Conservation (phyloP, 2,113 vertebrate species). For the Helogale parvula region DNA sequence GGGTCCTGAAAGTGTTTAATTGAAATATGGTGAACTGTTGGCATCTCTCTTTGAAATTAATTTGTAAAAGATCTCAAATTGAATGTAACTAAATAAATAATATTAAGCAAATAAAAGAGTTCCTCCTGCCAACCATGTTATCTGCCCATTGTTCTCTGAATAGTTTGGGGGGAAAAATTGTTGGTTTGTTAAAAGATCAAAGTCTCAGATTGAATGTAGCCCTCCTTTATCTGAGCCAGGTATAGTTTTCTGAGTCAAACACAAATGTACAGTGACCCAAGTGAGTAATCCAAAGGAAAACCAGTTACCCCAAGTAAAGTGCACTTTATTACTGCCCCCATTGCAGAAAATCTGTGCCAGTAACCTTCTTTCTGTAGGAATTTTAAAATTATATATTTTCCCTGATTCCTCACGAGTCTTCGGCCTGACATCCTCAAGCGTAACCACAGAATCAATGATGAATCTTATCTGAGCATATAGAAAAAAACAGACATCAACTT, state of each 20-base stretch:
- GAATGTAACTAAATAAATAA: constrained; percentile 27
- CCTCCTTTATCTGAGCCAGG: not conserved
- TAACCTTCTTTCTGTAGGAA: not conserved
- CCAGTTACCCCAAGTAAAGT: not conserved
- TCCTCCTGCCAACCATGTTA: not conserved
- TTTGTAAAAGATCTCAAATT: constrained; percentile 12
- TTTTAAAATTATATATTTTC: constrained; percentile 30
- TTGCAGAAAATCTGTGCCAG: not conserved
- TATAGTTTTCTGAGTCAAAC: constrained; percentile 13
- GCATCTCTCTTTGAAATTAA: not conserved
- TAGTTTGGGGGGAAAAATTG: constrained; percentile 1
- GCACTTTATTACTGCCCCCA: not conserved
- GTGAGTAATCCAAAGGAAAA: not conserved
- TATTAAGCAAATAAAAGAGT: not conserved
- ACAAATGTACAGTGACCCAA: not conserved
- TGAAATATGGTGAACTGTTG: not conserved
- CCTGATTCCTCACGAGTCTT: not conserved
- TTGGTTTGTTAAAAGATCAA: constrained; percentile 17
- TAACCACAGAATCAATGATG: constrained; percentile 4
- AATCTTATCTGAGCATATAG: not conserved
- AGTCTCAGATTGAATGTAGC: not conserved
- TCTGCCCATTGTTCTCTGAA: not conserved
- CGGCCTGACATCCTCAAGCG: not conserved
- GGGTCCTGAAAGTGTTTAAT: not conserved
- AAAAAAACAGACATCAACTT: not conserved